Conservation (phyloP, 2,113 vertebrate genomes). For the Theristicus caerulescens region DNA sequence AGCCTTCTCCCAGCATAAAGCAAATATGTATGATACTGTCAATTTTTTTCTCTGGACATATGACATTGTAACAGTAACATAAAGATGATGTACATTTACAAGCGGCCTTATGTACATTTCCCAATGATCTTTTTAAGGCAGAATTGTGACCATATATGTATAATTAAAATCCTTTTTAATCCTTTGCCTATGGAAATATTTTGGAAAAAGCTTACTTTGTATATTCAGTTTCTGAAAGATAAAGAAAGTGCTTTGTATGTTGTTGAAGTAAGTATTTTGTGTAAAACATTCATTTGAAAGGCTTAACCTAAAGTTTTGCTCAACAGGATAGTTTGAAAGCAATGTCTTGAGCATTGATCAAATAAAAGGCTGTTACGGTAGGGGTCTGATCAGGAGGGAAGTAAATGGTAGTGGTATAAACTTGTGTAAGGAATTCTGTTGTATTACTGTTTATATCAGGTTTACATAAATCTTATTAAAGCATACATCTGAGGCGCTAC, state of each 20-base stretch:
- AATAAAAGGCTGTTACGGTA: constrained; percentile 47
- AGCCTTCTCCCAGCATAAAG: constrained; percentile 91
- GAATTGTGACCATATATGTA: constrained; percentile 98
- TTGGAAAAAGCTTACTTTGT: constrained; percentile 84
- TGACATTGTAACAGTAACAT: constrained; percentile 97
- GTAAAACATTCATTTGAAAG: constrained; percentile 72
- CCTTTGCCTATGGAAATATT: constrained; percentile 91
- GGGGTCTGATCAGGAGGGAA: constrained; percentile 54
- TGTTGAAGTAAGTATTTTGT: constrained; percentile 83
- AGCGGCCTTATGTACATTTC: constrained; percentile 99
- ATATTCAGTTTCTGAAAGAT: constrained; percentile 85
- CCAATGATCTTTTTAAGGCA: constrained; percentile 96
- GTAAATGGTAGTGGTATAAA: constrained; percentile 32
- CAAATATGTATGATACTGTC: constrained; percentile 99
- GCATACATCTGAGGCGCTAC: constrained; percentile 29
- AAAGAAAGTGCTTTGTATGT: constrained; percentile 85
- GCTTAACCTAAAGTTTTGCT: constrained; percentile 61
- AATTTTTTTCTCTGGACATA: constrained; percentile 98
- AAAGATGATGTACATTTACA: constrained; percentile 99
- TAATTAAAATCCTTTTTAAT: constrained; percentile 99
- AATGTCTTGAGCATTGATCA: constrained; percentile 35
- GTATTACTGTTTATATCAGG: constrained; percentile 37
- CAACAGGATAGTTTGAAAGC: constrained; percentile 39
- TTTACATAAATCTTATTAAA: not conserved
- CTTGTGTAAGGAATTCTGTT: constrained; percentile 46